phyloP scores from a whole-genome alignment of 2,797 vertebrate species.

The Sebastolobus altivelis region DNA sequence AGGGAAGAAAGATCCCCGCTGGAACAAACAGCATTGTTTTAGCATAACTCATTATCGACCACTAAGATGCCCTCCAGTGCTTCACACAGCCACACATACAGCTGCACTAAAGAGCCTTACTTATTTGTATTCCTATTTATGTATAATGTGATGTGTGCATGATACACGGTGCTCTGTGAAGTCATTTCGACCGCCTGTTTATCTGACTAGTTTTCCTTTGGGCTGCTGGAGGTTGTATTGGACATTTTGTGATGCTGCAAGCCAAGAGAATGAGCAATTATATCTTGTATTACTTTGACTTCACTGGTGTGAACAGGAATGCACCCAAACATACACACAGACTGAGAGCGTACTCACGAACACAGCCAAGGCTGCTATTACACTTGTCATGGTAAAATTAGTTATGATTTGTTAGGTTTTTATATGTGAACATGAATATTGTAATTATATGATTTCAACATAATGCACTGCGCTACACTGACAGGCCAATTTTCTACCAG shows the following conservation, averaged over 20 bases:
- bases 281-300: constrained; percentile 33
- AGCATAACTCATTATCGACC: constrained; percentile 29
- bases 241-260: constrained; percentile 12
- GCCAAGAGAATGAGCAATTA: constrained; percentile 35
- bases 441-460: constrained; percentile 5
- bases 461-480: not conserved
- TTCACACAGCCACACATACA: not conserved
- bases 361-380: constrained; percentile 26
- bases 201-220: constrained; percentile 26
- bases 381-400: constrained; percentile 23
- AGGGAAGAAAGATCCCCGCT: not conserved
- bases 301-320: constrained; percentile 33
- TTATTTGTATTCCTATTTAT: constrained; percentile 37
- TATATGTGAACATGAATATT: constrained; percentile 4
- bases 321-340: not conserved
- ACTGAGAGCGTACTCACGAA: constrained; percentile 26
- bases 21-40: constrained; percentile 23
- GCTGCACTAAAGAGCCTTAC: constrained; percentile 22
- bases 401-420: constrained; percentile 27
- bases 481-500: not conserved
- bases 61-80: constrained; percentile 13
- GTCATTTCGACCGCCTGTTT: constrained; percentile 31
- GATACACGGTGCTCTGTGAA: constrained; percentile 36
- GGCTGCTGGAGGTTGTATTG: constrained; percentile 23
- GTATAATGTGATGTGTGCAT: constrained; percentile 48